phyloP scores from a whole-genome alignment of 2,888 invertebrate species.

The Phortica okadai region DNA sequence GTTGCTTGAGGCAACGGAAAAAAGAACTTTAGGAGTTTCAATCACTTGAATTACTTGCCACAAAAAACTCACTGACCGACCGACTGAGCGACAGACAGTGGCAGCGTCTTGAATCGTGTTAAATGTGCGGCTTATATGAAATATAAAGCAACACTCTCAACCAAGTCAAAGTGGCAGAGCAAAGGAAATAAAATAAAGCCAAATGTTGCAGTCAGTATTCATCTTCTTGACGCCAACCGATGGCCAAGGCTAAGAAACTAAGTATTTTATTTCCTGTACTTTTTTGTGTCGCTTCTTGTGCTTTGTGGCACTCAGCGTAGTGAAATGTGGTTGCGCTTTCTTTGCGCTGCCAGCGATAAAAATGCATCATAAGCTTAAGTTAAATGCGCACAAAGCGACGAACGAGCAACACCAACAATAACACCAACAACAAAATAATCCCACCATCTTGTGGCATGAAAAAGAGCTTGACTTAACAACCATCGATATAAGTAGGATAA shows the following conservation, averaged over 20 bases:
- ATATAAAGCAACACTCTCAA: conserved; percentile 13
- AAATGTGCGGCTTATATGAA: conserved; percentile 39
- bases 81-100: not conserved
- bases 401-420: conserved; percentile 35
- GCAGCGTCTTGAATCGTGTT: conserved; percentile 15
- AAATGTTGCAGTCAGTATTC: conserved; percentile 29
- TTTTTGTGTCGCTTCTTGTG: not conserved
- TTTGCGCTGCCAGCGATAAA: conserved; percentile 46
- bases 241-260: conserved; percentile 60
- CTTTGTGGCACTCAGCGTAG: not conserved
- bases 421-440: not conserved
- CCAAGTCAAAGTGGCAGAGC: not conserved
- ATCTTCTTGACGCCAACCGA: conserved; percentile 50
- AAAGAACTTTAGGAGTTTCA: too few relatives aligned
- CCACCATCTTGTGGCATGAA: conserved; percentile 1
- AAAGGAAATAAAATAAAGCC: conserved; percentile 8
- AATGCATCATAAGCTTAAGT: conserved; percentile 57
- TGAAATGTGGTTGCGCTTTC: conserved; percentile 59
- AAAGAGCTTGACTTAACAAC: conserved; percentile 22
- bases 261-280: conserved; percentile 58
- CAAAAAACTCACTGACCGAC: too few relatives aligned
- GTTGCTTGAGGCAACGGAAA: too few relatives aligned
- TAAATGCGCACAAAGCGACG: conserved; percentile 52
- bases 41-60: too few relatives aligned
- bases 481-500: conserved; percentile 31